Evolutionary conservation across 1,140 invertebrate genomes (phyloP).

Genomic region (Brachionus plicatilis): DNA sequence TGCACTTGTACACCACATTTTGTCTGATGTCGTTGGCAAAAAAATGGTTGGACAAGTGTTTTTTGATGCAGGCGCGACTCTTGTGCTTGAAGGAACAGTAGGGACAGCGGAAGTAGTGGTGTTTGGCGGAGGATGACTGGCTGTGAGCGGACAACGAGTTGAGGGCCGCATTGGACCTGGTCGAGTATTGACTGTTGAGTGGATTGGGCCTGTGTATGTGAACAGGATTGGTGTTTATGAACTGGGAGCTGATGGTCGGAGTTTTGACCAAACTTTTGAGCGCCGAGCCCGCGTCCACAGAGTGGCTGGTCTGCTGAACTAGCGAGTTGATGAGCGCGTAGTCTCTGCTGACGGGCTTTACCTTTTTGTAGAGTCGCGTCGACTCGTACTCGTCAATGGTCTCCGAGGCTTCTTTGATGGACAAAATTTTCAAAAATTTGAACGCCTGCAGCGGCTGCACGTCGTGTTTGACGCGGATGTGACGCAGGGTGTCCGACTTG

Average conservation of each 20-base stretch:
- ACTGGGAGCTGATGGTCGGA: not conserved
- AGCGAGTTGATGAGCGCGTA: not conserved
- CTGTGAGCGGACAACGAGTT: no score
- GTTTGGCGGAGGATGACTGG: no score
- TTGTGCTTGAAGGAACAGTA: slow-evolving; percentile 31
- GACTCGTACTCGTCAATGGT: slow-evolving; percentile 32
- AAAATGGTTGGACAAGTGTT: slow-evolving; percentile 14
- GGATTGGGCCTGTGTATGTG: slow-evolving; percentile 21
- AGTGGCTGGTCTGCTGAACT: slow-evolving; percentile 2
- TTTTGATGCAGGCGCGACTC: slow-evolving; percentile 3
- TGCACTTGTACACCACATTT: slow-evolving; percentile 23
- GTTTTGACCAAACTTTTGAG: not conserved
- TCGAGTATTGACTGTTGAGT: slow-evolving; percentile 14
- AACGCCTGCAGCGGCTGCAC: slow-evolving; percentile 20
- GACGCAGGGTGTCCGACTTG: slow-evolving; percentile 12
- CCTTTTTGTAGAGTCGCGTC: slow-evolving; percentile 20
- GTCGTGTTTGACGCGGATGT: slow-evolving; percentile 19
- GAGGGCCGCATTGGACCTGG: not conserved
- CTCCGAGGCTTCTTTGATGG: slow-evolving; percentile 30
- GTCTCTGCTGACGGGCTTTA: not conserved
- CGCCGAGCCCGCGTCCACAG: not conserved
- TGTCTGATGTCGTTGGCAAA: not conserved
- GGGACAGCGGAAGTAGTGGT: slow-evolving; percentile 1
- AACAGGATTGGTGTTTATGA: slow-evolving; percentile 16
- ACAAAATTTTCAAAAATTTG: slow-evolving; percentile 36